These are phyloP conservation scores for Hipposideros armiger DNA, from an alignment of 2,113 vertebrate species.

Conservation along the genomic window DNA sequence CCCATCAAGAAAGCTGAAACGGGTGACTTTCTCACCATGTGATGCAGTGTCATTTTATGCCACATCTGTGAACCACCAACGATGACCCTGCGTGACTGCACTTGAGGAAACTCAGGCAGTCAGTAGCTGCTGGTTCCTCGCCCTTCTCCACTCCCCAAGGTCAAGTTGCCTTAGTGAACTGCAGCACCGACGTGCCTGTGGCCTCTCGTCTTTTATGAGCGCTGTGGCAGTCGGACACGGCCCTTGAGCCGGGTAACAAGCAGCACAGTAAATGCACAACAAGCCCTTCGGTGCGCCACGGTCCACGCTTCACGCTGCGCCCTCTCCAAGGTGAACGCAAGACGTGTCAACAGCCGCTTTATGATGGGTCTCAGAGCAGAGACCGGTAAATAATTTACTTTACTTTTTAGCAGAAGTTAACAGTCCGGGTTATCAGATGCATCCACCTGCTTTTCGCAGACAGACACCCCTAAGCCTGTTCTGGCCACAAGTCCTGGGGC, in stretches of 20 bases:
- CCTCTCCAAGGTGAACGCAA: constrained; percentile 80
- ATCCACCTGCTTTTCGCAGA: constrained; percentile 69
- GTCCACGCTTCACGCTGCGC: not conserved
- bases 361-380: constrained; percentile 70
- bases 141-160: not conserved
- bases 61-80: rapidly evolving
- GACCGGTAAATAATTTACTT: constrained; percentile 78
- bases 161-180: not conserved
- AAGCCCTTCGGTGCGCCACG: not conserved
- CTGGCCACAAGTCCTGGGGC: not conserved
- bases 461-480: constrained; percentile 36
- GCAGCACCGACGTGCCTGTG: not conserved
- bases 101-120: not conserved
- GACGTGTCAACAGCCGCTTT: constrained; percentile 66
- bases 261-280: rapidly evolving
- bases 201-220: not conserved
- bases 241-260: not conserved
- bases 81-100: rapidly evolving
- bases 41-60: rapidly evolving
- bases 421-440: constrained; percentile 77
- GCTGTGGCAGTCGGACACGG: not conserved
- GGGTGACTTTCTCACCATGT: rapidly evolving
- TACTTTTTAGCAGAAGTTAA: constrained; percentile 74
- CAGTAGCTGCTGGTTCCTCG: rapidly evolving
- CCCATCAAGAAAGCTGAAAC: rapidly evolving